A percentile compares a stretch with the other conserved stretches of the same genome.
Evolutionary conservation across 2,797 vertebrate species (phyloP).

Genomic region (Phoeniculus purpureus): DNA sequence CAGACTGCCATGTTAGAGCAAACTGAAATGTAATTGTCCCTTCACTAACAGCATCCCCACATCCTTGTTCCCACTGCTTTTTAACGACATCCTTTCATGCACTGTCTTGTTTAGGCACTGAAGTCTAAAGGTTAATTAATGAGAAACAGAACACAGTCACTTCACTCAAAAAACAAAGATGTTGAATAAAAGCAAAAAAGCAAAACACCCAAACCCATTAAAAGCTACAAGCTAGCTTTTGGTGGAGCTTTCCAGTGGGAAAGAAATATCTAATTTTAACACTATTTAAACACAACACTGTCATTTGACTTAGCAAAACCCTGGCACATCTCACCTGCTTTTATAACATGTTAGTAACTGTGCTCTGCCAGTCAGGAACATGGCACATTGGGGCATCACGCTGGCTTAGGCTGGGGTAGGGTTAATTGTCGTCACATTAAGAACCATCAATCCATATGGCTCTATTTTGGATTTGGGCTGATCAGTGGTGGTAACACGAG

Average conservation of each 20-base stretch:
- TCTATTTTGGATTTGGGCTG: background rate
- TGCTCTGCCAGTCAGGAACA: background rate
- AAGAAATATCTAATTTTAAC: background rate
- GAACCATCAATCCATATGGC: background rate
- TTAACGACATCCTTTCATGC: background rate
- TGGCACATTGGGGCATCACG: background rate
- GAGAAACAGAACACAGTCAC: background rate
- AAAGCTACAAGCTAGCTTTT: background rate
- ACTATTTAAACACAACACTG: background rate
- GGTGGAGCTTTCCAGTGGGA: background rate
- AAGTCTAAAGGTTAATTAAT: slow-evolving; percentile 48
- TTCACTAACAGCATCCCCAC: background rate
- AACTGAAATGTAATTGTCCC: background rate
- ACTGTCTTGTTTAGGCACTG: slow-evolving; percentile 14
- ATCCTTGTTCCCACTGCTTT: background rate
- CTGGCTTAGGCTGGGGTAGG: background rate
- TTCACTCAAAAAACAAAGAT: background rate
- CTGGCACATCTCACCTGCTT: background rate
- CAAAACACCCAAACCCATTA: background rate
- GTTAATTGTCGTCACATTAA: background rate
- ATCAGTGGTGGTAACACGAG: too few relatives aligned
- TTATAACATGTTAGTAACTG: background rate
- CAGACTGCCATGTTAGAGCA: background rate
- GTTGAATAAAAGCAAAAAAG: background rate
- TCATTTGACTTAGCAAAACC: background rate